Base-by-base conservation (phyloP, 2,113 vertebrate species). In the Synodontis membranacea region DNA sequence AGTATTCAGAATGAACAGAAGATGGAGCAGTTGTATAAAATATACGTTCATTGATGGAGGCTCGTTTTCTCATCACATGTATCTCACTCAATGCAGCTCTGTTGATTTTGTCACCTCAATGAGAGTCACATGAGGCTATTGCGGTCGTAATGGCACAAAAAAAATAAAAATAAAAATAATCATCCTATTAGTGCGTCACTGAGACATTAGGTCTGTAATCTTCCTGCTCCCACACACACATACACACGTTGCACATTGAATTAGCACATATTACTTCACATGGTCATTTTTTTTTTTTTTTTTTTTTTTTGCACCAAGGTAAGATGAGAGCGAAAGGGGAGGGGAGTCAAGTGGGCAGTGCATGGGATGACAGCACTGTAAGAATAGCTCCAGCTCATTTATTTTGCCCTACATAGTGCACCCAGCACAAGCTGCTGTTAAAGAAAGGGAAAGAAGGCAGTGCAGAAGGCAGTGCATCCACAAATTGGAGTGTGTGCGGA, bases 341-440 rank as follows among this genome's bases (percentile, higher is more conserved):
- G 34, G 37, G 46, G 19, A 80, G 31, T 37, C 78, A 42, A 84
- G 87, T 81, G 87, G 88, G 84, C 81, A 80, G 88, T 76, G 82
- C 50, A 76, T 23, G 37, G 74, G 85, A 76, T 83, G 52, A 84
- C 54, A 44, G 76, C 14, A 76, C 85, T 82, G 68, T 86, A 84
- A 89, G 85, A 89, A 89, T 89, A 89, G 88, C 78, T 84, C 79
- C 34, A 75, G 82, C 85, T 89, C 56, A 89, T 87, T 89, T 86
- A 84, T 76, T 82, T 66, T 89, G 86, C 84, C 86, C 89, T 89
- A 89, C 85, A 89, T 89, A 84, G 85, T 76, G 80, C 34, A 60
- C 74, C 84, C 84, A 84, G 84, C 52, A 42, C 88, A 86, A 52
- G 81, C 86, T 72, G 70, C 83, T 88, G 84, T 83, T 87, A 75